Evolutionary conservation across 2,888 invertebrate species (phyloP).

Genomic region (Penaeus monodon): DNA sequence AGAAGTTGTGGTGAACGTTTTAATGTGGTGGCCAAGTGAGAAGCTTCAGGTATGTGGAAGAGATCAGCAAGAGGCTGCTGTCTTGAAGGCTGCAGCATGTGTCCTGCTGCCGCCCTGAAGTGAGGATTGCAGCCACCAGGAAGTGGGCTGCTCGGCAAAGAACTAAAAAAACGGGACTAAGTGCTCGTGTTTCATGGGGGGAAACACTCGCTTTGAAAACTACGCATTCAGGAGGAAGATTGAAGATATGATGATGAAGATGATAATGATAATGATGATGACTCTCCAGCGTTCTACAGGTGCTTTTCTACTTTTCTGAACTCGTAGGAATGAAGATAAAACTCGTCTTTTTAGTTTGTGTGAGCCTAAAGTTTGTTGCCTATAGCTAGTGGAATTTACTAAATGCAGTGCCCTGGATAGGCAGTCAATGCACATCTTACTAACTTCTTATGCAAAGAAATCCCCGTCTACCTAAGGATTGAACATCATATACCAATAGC

Average conservation of each 20-base stretch:
- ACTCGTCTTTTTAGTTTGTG: constrained; percentile 19
- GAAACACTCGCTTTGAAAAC: too few relatives aligned
- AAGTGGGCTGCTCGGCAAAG: too few relatives aligned
- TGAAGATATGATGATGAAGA: not conserved
- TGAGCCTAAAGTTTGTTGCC: constrained; percentile 59
- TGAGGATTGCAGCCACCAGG: too few relatives aligned
- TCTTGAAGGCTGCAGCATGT: not conserved
- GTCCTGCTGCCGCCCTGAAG: not conserved
- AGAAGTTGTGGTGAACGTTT: not conserved
- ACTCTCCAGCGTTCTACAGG: not conserved
- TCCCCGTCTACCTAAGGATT: constrained; percentile 52
- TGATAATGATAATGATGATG: constrained; percentile 3
- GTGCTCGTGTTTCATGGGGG: too few relatives aligned
- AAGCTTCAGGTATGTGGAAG: not conserved
- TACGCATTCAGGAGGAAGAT: too few relatives aligned
- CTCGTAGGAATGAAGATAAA: not conserved
- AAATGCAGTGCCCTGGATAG: constrained; percentile 33
- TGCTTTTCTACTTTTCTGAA: not conserved
- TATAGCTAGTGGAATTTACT: constrained; percentile 27
- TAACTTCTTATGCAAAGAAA: constrained; percentile 53
- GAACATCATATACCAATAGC: constrained; percentile 43
- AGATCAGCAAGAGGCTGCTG: too few relatives aligned
- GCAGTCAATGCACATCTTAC: constrained; percentile 35
- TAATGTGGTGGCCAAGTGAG: not conserved
- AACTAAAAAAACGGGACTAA: too few relatives aligned